These are phyloP conservation scores for Ptychoptera contaminata DNA, from an alignment of 2,888 invertebrate species.

Conservation along the genomic window DNA sequence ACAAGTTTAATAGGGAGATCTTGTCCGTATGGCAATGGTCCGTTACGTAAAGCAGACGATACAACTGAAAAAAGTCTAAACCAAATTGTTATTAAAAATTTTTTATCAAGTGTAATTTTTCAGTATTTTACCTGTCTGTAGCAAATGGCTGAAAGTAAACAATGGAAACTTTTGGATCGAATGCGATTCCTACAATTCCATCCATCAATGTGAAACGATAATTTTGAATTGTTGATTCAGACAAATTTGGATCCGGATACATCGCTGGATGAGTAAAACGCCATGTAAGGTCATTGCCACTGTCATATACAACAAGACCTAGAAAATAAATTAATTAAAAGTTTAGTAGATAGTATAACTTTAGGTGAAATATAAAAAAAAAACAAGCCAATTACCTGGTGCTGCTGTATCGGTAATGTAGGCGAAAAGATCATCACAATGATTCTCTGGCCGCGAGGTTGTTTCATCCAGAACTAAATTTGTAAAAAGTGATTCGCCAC, in stretches of 20 bases:
- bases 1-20: constrained; percentile 60
- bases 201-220: constrained; percentile 50
- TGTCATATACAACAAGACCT: constrained; percentile 38
- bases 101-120: constrained; percentile 3
- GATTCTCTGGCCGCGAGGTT: constrained; percentile 37
- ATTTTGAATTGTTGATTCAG: constrained; percentile 54
- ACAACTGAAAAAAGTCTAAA: constrained; percentile 60
- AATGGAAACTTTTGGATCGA: constrained; percentile 38
- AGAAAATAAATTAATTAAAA: background rate
- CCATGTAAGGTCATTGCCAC: constrained; percentile 61
- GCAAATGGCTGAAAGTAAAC: constrained; percentile 54
- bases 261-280: constrained; percentile 64
- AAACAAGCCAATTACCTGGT: constrained; percentile 38
- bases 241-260: constrained; percentile 71
- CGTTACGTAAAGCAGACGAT: constrained; percentile 53
- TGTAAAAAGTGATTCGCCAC: constrained; percentile 61
- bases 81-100: constrained; percentile 11
- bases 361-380: background rate
- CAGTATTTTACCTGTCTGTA: constrained; percentile 36
- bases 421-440: constrained; percentile 61
- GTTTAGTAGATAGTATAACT: background rate
- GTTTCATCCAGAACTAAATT: constrained; percentile 67
- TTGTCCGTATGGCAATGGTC: constrained; percentile 53
- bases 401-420: constrained; percentile 73
- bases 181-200: constrained; percentile 48